These are phyloP conservation scores for Passerina amoena DNA, from an alignment of 2,113 vertebrate genomes.

Conservation along the genomic window DNA sequence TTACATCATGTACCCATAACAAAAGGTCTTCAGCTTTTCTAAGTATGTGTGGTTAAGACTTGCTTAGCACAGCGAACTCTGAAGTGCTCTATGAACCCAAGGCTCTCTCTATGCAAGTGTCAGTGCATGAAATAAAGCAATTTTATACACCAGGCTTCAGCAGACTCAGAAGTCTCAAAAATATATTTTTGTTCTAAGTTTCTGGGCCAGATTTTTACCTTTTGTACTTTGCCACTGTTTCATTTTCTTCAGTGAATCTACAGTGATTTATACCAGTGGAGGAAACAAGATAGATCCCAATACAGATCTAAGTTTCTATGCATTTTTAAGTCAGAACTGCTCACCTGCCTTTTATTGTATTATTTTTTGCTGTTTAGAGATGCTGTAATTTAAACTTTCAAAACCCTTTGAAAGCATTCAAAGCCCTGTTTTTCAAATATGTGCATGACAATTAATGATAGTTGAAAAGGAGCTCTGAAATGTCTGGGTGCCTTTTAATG, in stretches of 20 bases:
- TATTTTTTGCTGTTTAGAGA: background rate
- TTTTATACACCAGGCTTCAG: background rate
- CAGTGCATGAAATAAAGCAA: slow-evolving; percentile 48
- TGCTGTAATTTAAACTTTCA: background rate
- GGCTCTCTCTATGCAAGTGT: slow-evolving; percentile 56
- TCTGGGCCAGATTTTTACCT: slow-evolving; percentile 5
- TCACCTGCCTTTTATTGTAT: background rate
- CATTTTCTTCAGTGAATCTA: background rate
- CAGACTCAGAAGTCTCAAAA: background rate
- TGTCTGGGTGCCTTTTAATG: background rate
- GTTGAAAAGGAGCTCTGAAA: slow-evolving; percentile 28
- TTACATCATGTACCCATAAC: slow-evolving; percentile 28
- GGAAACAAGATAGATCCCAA: background rate
- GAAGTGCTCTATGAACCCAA: slow-evolving; percentile 66
- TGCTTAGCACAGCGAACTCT: slow-evolving; percentile 1
- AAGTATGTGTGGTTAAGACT: slow-evolving; percentile 7
- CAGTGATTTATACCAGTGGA: slow-evolving; percentile 17
- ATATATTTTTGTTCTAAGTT: background rate
- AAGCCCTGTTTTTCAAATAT: background rate
- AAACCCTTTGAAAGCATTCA: background rate
- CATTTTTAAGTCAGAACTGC: background rate
- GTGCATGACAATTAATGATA: background rate
- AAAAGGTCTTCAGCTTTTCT: background rate
- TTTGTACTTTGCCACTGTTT: background rate
- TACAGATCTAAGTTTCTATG: background rate